Base-by-base conservation (phyloP, 2,113 vertebrate genomes). In the Ploceus nigricollis region DNA sequence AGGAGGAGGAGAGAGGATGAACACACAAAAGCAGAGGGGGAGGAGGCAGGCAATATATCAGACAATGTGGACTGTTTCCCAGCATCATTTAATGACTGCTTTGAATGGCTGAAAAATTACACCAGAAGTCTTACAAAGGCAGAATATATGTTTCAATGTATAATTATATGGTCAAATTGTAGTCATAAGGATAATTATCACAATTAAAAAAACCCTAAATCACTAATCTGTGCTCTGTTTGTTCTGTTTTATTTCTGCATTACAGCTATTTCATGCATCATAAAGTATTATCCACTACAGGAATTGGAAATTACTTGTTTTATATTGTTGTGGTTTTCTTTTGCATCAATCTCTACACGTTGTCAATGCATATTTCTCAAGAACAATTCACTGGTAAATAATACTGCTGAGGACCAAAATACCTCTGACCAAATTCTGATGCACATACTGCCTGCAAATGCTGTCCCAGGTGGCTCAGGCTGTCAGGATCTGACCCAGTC, bases 121-220 rank as follows among this genome's bases (percentile, higher is more conserved):
- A 78, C 61, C 71, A 68, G 79, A 66, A 82, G 44, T 65, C 93
- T 82, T 47, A 81, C 22, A 45, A 91, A 94, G 57, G 33, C 80
- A 79, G 76, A 91, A 66, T 77, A 51, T 63, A 70, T 68, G 51
- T 89, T 75, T 85, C 64, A 83, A 33, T 71, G 37, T 72, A 90
- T 86, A 97, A 93, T 94, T 82, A 95, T 65, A 65, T 76, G 75
- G 76, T 94, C 95, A 83, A 47, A 90, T 81, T 76, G 76, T 44
- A 96, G 84, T 90, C 92, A 91, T 66, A 90, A 45, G 54, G 90
- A 86, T 89, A 96, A 96, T 94, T 60, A 89, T 77, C 54, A 82
- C 71, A 45, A 84, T 94, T 96, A 22, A 39, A 83, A 77, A n/a
- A 30, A 5, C 1, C 58, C 86, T 91, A 95, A 90, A 91, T 53